Conservation (phyloP, 1,140 invertebrate genomes). For the Helicoverpa zea region DNA sequence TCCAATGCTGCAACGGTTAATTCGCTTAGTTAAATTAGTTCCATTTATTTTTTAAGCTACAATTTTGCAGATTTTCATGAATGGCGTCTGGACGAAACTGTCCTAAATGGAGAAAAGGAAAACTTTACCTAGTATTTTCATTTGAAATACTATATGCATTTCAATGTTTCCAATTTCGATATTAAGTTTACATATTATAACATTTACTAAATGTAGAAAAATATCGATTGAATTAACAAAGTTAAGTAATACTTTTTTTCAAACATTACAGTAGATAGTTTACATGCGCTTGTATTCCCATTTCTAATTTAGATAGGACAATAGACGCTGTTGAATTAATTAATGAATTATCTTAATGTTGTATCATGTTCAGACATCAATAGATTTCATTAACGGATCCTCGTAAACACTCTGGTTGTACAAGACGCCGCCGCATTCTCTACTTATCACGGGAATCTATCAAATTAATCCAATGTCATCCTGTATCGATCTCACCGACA, state of each 20-base stretch:
- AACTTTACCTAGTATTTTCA: too few relatives aligned
- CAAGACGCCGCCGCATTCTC: neutral
- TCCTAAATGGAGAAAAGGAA: too few relatives aligned
- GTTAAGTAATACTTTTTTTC: too few relatives aligned
- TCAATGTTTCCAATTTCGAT: too few relatives aligned
- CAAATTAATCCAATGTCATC: slow-evolving; percentile 1
- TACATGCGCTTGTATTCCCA: too few relatives aligned
- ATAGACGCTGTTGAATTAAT: too few relatives aligned
- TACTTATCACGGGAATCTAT: neutral
- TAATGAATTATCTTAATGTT: neutral
- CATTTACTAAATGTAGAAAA: too few relatives aligned
- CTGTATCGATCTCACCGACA: neutral
- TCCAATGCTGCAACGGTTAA: slow-evolving; percentile 1
- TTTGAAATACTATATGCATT: too few relatives aligned
- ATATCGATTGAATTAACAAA: too few relatives aligned
- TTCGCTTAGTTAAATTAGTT: neutral
- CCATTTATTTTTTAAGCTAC: neutral
- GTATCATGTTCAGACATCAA: neutral
- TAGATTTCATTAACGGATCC: neutral
- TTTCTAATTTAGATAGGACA: too few relatives aligned
- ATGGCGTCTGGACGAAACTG: neutral
- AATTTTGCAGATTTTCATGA: neutral
- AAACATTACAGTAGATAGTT: too few relatives aligned
- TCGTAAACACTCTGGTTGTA: neutral
- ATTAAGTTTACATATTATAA: too few relatives aligned